Conservation (phyloP, 92 coral and sea anemone species). For the Plumapathes pennacea region DNA sequence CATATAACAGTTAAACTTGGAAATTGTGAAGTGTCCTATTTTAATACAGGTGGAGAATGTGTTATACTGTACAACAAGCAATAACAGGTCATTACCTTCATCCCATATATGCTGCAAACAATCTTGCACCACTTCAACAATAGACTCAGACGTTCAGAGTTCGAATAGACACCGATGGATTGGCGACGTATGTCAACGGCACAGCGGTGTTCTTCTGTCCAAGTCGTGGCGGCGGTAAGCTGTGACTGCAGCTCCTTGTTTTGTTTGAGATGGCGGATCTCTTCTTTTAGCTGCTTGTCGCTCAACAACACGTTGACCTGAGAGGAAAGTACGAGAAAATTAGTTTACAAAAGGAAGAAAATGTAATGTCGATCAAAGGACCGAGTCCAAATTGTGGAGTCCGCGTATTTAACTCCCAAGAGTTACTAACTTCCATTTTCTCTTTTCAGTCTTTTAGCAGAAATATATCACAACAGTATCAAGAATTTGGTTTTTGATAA, state of each 20-base stretch:
- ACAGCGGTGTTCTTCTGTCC: slow-evolving; percentile 6
- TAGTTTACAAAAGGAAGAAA: too few relatives aligned
- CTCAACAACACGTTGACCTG: slow-evolving; percentile 86
- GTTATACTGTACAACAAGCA: too few relatives aligned
- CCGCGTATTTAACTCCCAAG: too few relatives aligned
- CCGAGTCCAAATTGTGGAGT: too few relatives aligned
- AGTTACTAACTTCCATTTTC: too few relatives aligned
- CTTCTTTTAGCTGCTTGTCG: slow-evolving; percentile 84
- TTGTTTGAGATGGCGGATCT: slow-evolving; percentile 79
- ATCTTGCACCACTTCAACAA: slow-evolving; percentile 90
- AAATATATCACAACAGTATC: too few relatives aligned
- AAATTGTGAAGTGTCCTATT: too few relatives aligned
- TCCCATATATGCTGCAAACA: slow-evolving; percentile 76
- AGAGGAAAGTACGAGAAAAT: neutral
- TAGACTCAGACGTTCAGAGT: slow-evolving; percentile 76
- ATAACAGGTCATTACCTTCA: slow-evolving; percentile 95
- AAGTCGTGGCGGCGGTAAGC: slow-evolving; percentile 49
- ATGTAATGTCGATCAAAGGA: too few relatives aligned
- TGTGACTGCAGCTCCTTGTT: slow-evolving; percentile 53
- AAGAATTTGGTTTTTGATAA: too few relatives aligned
- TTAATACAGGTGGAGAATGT: too few relatives aligned
- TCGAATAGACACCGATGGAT: slow-evolving; percentile 70
- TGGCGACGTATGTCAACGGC: slow-evolving; percentile 33
- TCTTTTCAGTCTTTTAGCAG: too few relatives aligned
- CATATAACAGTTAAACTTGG: too few relatives aligned